Evolutionary conservation across 2,797 vertebrate genomes (phyloP).

Genomic region (Tragelaphus eurycerus): DNA sequence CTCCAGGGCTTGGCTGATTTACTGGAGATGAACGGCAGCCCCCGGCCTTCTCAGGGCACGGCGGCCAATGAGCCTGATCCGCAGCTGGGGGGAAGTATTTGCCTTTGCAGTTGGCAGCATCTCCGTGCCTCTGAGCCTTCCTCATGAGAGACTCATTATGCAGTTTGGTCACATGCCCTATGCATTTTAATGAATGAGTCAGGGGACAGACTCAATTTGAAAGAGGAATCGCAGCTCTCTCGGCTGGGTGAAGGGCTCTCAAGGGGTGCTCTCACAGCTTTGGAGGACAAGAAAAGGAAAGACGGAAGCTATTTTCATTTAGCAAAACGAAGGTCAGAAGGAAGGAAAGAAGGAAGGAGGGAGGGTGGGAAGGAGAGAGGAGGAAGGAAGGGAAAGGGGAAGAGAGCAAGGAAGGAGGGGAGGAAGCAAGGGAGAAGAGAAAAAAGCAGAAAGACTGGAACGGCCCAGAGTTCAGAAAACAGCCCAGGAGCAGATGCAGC

Average conservation of each 20-base stretch:
- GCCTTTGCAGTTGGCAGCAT: constrained; percentile 75
- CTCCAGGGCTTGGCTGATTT: constrained; percentile 75
- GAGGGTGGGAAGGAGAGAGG: not conserved
- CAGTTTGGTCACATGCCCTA: constrained; percentile 74
- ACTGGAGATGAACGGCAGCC: constrained; percentile 79
- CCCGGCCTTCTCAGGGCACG: constrained; percentile 76
- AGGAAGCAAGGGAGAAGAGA: not conserved
- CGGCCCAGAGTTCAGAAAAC: not conserved
- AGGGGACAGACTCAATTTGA: constrained; percentile 70
- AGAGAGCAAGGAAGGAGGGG: too few species aligned
- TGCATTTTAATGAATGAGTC: constrained; percentile 78
- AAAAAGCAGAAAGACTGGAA: not conserved
- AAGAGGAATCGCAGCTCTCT: constrained; percentile 66
- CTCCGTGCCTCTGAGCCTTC: constrained; percentile 70
- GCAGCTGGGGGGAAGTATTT: constrained; percentile 79
- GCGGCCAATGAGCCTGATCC: constrained; percentile 78
- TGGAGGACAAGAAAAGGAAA: not conserved
- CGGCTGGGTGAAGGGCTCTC: constrained; percentile 71
- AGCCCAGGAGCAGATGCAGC: not conserved
- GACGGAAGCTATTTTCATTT: constrained; percentile 18
- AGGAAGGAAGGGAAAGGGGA: not conserved
- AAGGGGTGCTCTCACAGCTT: constrained; percentile 48
- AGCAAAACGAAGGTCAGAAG: constrained; percentile 21
- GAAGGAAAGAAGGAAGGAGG: not conserved
- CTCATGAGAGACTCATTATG: constrained; percentile 77